phyloP scores from a whole-genome alignment of 92 coral and sea anemone genomes.

The Chrysogorgia sp. region DNA sequence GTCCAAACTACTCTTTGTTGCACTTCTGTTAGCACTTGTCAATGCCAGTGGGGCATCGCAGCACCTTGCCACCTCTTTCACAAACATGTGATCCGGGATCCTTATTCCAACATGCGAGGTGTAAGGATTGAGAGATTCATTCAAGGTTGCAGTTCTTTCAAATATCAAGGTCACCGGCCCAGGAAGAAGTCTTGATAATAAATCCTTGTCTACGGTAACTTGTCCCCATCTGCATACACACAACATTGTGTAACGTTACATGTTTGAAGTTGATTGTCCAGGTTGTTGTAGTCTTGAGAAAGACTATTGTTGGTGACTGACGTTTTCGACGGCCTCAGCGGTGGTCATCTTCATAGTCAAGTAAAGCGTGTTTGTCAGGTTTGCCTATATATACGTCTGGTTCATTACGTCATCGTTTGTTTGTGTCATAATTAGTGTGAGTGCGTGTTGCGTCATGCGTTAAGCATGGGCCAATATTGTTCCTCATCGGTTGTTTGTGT shows the following conservation, averaged over 20 bases:
- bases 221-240: constrained; percentile 84
- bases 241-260: background rate
- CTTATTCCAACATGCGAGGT: constrained; percentile 89
- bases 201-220: constrained; percentile 68
- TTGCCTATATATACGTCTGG: no score
- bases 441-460: no score
- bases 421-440: no score
- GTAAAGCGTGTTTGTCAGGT: no score
- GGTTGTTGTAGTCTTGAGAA: no score
- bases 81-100: constrained; percentile 90
- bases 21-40: constrained; percentile 93
- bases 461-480: no score
- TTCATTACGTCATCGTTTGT: no score
- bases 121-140: constrained; percentile 77
- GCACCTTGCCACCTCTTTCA: constrained; percentile 68
- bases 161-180: constrained; percentile 98
- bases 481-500: no score
- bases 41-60: constrained; percentile 84
- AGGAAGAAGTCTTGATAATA: constrained; percentile 79
- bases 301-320: no score
- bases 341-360: no score
- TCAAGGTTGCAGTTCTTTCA: constrained; percentile 76
- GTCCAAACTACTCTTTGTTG: constrained; percentile 79
- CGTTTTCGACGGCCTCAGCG: no score
- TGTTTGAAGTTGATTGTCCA: no score